Evolutionary conservation across 2,113 vertebrate genomes (phyloP).

Genomic region (Hymenochirus boettgeri): DNA sequence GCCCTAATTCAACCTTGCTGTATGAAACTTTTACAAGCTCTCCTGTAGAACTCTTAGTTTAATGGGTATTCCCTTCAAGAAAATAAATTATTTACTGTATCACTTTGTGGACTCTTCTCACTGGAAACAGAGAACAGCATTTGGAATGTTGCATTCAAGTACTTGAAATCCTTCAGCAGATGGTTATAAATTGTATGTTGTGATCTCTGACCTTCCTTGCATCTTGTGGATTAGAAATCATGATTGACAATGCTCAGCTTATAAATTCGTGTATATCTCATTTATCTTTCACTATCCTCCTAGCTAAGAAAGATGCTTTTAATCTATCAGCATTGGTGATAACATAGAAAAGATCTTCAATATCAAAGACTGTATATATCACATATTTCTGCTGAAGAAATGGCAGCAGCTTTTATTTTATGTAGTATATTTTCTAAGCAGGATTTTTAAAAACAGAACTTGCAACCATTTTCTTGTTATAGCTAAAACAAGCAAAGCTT

Average conservation of each 20-base stretch:
- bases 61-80: neutral
- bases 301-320: neutral
- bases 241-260: constrained; percentile 3
- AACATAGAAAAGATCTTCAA: neutral
- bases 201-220: constrained; percentile 3
- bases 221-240: constrained; percentile 5
- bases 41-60: neutral
- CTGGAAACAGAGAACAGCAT: neutral
- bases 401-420: neutral
- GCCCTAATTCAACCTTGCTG: too few species aligned
- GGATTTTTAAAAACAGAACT: too few species aligned
- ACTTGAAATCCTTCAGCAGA: constrained; percentile 3
- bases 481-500: too few species aligned
- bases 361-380: neutral
- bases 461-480: too few species aligned
- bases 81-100: neutral
- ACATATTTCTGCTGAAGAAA: neutral
- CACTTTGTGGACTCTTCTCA: neutral
- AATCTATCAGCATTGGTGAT: neutral
- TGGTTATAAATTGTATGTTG: constrained; percentile 5
- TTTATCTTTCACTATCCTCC: neutral
- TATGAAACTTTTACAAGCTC: neutral
- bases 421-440: neutral
- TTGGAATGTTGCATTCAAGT: neutral
- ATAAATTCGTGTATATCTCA: neutral